Conservation (phyloP, 2,797 vertebrate genomes). For the Synaphobranchus kaupii region DNA sequence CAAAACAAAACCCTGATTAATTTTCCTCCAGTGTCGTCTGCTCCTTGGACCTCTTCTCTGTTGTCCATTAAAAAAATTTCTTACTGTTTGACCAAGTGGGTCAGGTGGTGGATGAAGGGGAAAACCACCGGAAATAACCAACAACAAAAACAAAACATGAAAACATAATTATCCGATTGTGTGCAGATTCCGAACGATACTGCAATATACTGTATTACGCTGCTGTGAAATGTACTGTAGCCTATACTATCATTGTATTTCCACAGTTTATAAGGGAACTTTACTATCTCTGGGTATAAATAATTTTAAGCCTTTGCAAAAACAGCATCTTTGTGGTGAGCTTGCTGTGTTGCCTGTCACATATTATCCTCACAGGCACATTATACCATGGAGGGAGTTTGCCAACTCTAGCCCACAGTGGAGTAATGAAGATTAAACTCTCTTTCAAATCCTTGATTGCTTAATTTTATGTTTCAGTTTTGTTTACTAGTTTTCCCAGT, state of each 20-base stretch:
- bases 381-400: background rate
- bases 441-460: background rate
- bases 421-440: conserved; percentile 18
- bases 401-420: background rate
- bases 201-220: too few relatives aligned
- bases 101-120: background rate
- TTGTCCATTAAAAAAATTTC: too few relatives aligned
- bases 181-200: background rate
- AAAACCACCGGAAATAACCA: too few relatives aligned
- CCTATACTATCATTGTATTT: background rate
- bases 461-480: background rate
- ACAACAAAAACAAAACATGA: background rate
- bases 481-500: conserved; percentile 4
- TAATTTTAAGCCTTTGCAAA: background rate
- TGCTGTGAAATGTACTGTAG: too few relatives aligned
- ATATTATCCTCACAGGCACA: background rate
- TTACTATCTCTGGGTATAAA: background rate
- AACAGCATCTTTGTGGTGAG: background rate
- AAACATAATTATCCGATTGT: background rate
- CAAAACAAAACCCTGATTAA: background rate
- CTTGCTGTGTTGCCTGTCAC: background rate
- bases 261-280: background rate
- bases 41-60: background rate
- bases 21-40: background rate
- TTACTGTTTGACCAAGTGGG: background rate